Base-by-base conservation (phyloP, 2,888 invertebrate genomes). In the Andrena flavipes region DNA sequence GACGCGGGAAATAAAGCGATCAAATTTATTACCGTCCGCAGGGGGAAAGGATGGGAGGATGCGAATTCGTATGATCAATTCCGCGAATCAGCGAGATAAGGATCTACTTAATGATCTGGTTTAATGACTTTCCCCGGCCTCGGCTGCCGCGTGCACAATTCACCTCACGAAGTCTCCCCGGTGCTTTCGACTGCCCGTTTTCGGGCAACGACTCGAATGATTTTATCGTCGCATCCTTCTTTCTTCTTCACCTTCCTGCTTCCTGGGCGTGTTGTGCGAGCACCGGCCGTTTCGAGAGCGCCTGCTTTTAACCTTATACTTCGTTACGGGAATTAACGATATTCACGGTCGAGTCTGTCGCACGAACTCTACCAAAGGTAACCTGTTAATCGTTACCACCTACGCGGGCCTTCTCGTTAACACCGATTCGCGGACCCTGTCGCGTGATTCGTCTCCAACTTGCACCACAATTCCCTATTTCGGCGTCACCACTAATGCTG, bases 191-290 rank as follows among this genome's bases (percentile, higher is more conserved):
- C 86, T 82, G 83, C 56, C 85, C 80, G 86, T 88, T 90, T 90
- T 91, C 89, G 90, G 89, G 77, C 89, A 89, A 91, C 89, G 90
- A 89, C 88, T 88, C 82, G 79, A 72, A 84, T 80, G 88, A 91
- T 91, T 90, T 91, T 91, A 91, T 91, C 90, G 80, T 80, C 85
- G 76, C 82, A 84, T 88, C 89, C 88, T 91, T 76, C 78, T 20
- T 80, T 33, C 80, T 82, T 82, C 84, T 82, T 88, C 87, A 82
- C 84, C 90, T 87, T 88, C 88, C 86, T 84, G 67, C 87, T 87
- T 87, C 84, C 87, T 84, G 88, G 84, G 70, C 83, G 75, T 73
- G 82, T 63, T 23, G 42, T 5, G 42, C 35, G 59, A 74, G 75
- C 78, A 87, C 83, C 86, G 87, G 84, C 75, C 82, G 80, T 85